Evolutionary conservation across 2,888 invertebrate species (phyloP), one percentile per base, ranked within the genome.

Genomic region (Melanostoma mellinum): DNA sequence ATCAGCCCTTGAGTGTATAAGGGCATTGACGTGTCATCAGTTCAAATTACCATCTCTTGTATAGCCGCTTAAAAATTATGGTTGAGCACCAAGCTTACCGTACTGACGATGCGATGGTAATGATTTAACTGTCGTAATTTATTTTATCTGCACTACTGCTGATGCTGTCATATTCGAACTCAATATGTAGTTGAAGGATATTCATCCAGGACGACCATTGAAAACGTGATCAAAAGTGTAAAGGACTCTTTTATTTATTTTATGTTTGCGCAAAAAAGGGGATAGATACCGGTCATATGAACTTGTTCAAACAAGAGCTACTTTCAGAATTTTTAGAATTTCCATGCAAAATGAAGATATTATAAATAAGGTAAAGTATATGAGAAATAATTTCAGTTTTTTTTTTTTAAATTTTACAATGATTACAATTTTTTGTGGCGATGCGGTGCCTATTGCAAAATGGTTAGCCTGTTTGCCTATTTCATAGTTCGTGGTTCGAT

Each of bases 121-220:
- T 79, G 79, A 84, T 74, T 79, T 79, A 84, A 84, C 79, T 79
- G 65, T 74, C 75, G 79, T 79, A 84, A 84, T 84, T 74, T 84
- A 84, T 79, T 84, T 79, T 79, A 84, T 79, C 84, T 75, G 69
- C 55, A 35, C 50, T 69, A 53, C 60, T 67, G 79, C 71, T 69
- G 76, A 48, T 78, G 71, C 63, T 52, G 33, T 56, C 72, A 53
- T 65, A 68, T 63, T 52, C 38, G 1, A 67, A 38, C 73, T 73
- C 73, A 58, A 78, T 84, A 71, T 44, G 60, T 40, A 61, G 74
- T 71, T 71, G 38, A 79, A 61, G 79, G 68, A 65, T 69, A 84
- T 60, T 55, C 69, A 84, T 73, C 53, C 46, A 71, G 79, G 65
- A 79, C 65, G 69, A 36, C 40, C 58, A 69, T 69, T 36, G 74